phyloP scores from a whole-genome alignment of 1,140 invertebrate species.

The Marisa cornuarietis region DNA sequence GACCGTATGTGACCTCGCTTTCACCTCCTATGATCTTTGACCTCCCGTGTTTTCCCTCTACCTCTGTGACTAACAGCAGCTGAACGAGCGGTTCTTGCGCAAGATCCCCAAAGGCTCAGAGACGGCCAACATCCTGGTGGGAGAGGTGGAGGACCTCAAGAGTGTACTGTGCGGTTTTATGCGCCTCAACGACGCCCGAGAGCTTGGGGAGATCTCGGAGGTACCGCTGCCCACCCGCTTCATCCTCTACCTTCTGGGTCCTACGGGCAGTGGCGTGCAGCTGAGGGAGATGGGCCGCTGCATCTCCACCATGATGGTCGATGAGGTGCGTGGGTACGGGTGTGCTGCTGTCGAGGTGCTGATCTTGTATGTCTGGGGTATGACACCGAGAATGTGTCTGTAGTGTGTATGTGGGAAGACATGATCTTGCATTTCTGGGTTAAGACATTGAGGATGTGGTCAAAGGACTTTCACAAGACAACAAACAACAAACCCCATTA shows the following conservation, averaged over 20 bases:
- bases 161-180: constrained; percentile 89
- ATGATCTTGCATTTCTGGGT: no score
- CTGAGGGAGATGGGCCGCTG: constrained; percentile 86
- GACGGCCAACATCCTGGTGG: constrained; percentile 96
- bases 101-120: constrained; percentile 96
- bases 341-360: neutral
- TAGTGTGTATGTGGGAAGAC: no score
- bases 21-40: no score
- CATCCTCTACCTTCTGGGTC: constrained; percentile 92
- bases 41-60: no score
- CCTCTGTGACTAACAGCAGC: constrained; percentile 27
- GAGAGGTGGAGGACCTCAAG: constrained; percentile 95
- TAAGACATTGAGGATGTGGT: no score
- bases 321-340: constrained; percentile 70
- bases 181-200: constrained; percentile 85
- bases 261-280: constrained; percentile 78
- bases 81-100: constrained; percentile 58
- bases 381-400: neutral
- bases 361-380: neutral
- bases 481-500: no score
- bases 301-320: constrained; percentile 95
- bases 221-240: constrained; percentile 84
- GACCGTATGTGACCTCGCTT: no score
- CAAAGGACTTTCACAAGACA: no score
- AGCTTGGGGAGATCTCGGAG: constrained; percentile 94